Base-by-base conservation (phyloP, 1,140 invertebrate genomes). In the Ceratosolen fusciceps region DNA sequence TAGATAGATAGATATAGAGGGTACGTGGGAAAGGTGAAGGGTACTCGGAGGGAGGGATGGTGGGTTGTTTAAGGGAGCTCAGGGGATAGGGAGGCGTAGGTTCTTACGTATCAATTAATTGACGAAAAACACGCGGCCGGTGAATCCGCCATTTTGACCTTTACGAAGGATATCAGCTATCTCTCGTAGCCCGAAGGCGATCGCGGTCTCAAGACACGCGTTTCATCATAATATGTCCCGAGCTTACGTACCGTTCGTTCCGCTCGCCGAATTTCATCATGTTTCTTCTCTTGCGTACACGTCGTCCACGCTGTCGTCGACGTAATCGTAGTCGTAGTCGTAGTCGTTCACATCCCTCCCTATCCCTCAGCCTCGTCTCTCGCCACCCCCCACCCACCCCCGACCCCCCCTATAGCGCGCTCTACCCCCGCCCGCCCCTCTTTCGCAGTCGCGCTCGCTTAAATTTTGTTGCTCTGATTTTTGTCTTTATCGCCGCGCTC, bases 121-220 rank as follows among this genome's bases (percentile, higher is more conserved):
- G 21, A 52, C 82, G 79, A 82, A 9, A 60, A 29, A 60, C 9
- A 3, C n/a, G 10, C 19, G 19, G 14, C 19, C 49, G 19, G 49
- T 19, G 4, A 52, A 78, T 83, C 83, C 86, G 86, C 87, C 88
- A 89, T 89, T 89, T 88, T 88, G 88, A 89, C 87, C 87, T 89
- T 88, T 88, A 78, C 84, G 85, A 88, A 89, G 87, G 87, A 89
- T 88, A 89, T 88, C 86, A 84, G 83, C 82, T 85, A 85, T 84
- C 84, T 83, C 67, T 58, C 34, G 54, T 24, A 71, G 62, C 37
- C 43, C 39, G n/a, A 31, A 34, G 56, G 52, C 54, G 67, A 34
- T 60, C 29, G n/a, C 58, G 34, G 24, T n/a, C n/a, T n/a, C 56
- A 24, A 52, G 54, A 24, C 24, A 29, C 16, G 62, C 49, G 37